These are phyloP conservation scores for Chironomus tentans DNA, from an alignment of 2,888 invertebrate species.

Conservation along the genomic window DNA sequence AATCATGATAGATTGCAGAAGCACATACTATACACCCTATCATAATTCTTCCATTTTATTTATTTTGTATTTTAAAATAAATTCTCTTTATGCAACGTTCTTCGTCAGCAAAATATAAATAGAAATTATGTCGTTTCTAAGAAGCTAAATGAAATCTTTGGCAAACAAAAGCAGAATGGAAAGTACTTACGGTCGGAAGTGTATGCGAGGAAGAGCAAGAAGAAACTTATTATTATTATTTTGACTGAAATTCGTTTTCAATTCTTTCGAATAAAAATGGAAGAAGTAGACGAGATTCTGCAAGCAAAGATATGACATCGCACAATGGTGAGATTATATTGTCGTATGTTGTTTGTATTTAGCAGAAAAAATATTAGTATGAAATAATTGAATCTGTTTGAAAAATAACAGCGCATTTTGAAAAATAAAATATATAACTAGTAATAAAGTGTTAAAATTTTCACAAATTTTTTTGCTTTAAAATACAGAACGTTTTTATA, in stretches of 20 bases:
- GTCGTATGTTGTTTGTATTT: no score
- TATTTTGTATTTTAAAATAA: no score
- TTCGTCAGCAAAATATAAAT: neutral
- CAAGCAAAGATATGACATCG: neutral
- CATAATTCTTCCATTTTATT: no score
- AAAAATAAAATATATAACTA: no score
- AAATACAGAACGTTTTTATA: no score
- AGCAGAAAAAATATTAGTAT: neutral
- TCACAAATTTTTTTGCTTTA: no score
- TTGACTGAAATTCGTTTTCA: neutral
- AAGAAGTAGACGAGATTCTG: neutral
- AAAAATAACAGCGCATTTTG: no score
- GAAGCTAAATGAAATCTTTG: conserved; percentile 5
- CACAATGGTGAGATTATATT: neutral
- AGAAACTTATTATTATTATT: neutral
- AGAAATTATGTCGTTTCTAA: neutral
- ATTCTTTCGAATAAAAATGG: neutral
- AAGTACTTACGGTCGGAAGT: neutral
- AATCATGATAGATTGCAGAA: conserved; percentile 25
- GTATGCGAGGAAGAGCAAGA: neutral
- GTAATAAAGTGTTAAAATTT: no score
- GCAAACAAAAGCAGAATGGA: neutral
- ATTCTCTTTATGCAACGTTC: neutral
- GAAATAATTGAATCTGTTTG: no score
- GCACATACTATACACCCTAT: neutral